Percentiles rank a stretch among this genome's conserved stretches.
Evolutionary conservation across 2,888 invertebrate species (phyloP).

Genomic region (Beris chalybata): DNA sequence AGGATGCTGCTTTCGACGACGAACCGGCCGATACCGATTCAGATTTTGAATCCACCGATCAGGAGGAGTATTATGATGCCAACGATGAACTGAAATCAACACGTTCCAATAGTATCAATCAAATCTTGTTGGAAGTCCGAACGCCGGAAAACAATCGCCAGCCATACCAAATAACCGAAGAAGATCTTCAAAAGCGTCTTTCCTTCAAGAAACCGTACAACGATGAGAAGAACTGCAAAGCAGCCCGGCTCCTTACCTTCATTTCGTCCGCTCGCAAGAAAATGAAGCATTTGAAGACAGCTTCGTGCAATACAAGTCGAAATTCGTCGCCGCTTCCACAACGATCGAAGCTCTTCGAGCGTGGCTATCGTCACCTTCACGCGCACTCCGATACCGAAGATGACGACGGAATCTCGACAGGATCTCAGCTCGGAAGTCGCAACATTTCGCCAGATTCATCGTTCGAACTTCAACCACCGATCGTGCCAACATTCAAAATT

Average conservation of each 20-base stretch:
- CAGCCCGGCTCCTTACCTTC: slow-evolving; percentile 49
- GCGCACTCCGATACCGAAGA: slow-evolving; percentile 43
- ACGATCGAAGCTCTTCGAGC: slow-evolving; percentile 41
- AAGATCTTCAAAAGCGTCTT: slow-evolving; percentile 44
- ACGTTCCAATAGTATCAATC: slow-evolving; percentile 41
- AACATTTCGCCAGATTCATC: slow-evolving; percentile 51
- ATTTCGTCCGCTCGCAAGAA: slow-evolving; percentile 49
- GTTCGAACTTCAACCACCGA: slow-evolving; percentile 52
- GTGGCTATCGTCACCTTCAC: slow-evolving; percentile 39
- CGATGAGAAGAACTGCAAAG: slow-evolving; percentile 32
- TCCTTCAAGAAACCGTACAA: slow-evolving; percentile 7
- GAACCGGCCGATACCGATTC: slow-evolving; percentile 39
- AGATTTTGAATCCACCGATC: slow-evolving; percentile 44
- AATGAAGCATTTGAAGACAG: slow-evolving; percentile 34
- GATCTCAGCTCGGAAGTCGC: slow-evolving; percentile 43
- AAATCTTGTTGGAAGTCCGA: slow-evolving; percentile 20
- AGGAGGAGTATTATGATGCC: slow-evolving; percentile 39
- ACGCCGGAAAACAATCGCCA: slow-evolving; percentile 42
- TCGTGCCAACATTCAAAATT: slow-evolving; percentile 53
- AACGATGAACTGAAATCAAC: slow-evolving; percentile 20
- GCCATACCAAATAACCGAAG: slow-evolving; percentile 43
- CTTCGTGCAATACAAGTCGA: slow-evolving; percentile 40
- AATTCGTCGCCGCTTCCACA: slow-evolving; percentile 47
- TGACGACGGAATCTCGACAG: slow-evolving; percentile 50
- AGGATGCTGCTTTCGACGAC: background rate